phyloP scores from a whole-genome alignment of 2,797 vertebrate species.

The Hirundo rustica region DNA sequence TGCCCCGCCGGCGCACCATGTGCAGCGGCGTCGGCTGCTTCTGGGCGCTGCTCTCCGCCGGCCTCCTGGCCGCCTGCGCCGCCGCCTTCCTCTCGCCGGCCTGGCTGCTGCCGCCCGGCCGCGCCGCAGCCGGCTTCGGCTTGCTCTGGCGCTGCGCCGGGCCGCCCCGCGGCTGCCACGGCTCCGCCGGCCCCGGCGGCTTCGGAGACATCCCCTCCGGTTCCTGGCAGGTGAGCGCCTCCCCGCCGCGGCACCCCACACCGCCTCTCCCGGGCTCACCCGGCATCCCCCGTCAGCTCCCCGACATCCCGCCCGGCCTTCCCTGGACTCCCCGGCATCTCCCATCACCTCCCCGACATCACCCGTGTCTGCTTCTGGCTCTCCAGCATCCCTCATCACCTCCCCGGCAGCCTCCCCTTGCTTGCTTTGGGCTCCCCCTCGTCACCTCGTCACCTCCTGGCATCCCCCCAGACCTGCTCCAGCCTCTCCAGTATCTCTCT shows the following conservation, averaged over 20 bases:
- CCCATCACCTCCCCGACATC: not conserved
- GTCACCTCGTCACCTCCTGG: not conserved
- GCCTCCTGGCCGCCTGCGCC: constrained; percentile 85
- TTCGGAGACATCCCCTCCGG: constrained; percentile 90
- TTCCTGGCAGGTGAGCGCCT: constrained; percentile 88
- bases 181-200: constrained; percentile 84
- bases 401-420: too few relatives aligned
- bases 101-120: constrained; percentile 75
- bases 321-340: not conserved
- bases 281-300: not conserved
- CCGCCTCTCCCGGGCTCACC: not conserved
- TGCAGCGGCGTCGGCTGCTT: constrained; percentile 91
- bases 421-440: not conserved
- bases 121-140: constrained; percentile 80
- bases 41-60: constrained; percentile 89
- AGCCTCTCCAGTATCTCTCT: not conserved
- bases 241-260: not conserved
- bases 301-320: not conserved
- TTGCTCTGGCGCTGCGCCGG: constrained; percentile 90
- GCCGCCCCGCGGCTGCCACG: constrained; percentile 83
- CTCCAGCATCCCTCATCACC: not conserved
- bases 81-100: constrained; percentile 89
- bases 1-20: constrained; percentile 82
- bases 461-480: not conserved
- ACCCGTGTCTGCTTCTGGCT: not conserved